Conservation (phyloP, 2,797 vertebrate species). For the Poecile montanus region DNA sequence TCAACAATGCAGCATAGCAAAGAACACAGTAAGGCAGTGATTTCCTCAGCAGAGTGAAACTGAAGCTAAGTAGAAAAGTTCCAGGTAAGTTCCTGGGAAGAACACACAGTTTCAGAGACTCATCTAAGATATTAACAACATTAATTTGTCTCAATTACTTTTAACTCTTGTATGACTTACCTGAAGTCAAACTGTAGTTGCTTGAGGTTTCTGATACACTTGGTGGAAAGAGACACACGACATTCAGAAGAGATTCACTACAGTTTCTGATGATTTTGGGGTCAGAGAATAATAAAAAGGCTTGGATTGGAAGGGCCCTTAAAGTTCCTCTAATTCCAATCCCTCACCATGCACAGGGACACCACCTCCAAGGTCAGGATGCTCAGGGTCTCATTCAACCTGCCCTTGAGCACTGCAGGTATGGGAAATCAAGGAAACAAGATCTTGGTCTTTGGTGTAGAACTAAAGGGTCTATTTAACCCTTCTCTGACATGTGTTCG, state of each 20-base stretch:
- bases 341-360: fast-evolving
- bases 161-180: not conserved
- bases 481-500: fast-evolving
- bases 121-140: not conserved
- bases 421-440: not conserved
- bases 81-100: not conserved
- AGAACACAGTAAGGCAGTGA: not conserved
- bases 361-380: not conserved
- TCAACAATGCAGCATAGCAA: not conserved
- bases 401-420: not conserved
- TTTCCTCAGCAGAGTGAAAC: not conserved
- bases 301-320: not conserved
- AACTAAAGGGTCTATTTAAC: not conserved
- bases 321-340: not conserved
- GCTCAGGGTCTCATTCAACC: not conserved
- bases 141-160: not conserved
- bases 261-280: not conserved
- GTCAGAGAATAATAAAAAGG: not conserved
- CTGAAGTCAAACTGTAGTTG: not conserved
- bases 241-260: not conserved
- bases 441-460: not conserved
- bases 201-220: not conserved
- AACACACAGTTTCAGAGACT: not conserved
- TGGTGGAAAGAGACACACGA: fast-evolving
- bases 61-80: not conserved